Conservation (phyloP, 2,797 vertebrate species). For the Clarias laeviceps region DNA sequence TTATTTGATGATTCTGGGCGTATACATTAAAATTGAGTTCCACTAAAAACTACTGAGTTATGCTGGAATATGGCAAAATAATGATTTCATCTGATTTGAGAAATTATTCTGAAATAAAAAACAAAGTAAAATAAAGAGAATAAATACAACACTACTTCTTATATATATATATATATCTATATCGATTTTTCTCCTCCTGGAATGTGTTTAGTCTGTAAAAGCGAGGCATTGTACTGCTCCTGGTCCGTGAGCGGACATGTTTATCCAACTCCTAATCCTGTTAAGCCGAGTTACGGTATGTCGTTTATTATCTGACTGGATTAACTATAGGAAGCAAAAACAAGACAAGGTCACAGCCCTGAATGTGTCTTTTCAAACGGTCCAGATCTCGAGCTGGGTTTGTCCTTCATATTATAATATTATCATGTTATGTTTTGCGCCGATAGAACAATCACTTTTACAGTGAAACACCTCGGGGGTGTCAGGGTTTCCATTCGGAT, state of each 20-base stretch:
- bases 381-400: constrained; percentile 65
- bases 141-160: not conserved
- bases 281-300: constrained; percentile 64
- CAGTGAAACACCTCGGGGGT: constrained; percentile 61
- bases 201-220: constrained; percentile 55
- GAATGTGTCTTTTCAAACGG: constrained; percentile 66
- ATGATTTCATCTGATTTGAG: not conserved
- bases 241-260: constrained; percentile 52
- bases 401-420: constrained; percentile 66
- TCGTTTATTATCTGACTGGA: constrained; percentile 72
- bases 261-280: constrained; percentile 68
- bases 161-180: too few species aligned
- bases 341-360: constrained; percentile 62
- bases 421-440: constrained; percentile 64
- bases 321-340: constrained; percentile 68
- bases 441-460: constrained; percentile 62
- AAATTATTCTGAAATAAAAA: not conserved
- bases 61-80: not conserved
- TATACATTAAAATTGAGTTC: not conserved
- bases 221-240: constrained; percentile 28
- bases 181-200: not conserved
- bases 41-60: not conserved
- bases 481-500: constrained; percentile 63
- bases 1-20: not conserved
- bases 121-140: not conserved